Evolutionary conservation across 2,797 vertebrate species (phyloP).

Genomic region (Amphiprion clarkii): DNA sequence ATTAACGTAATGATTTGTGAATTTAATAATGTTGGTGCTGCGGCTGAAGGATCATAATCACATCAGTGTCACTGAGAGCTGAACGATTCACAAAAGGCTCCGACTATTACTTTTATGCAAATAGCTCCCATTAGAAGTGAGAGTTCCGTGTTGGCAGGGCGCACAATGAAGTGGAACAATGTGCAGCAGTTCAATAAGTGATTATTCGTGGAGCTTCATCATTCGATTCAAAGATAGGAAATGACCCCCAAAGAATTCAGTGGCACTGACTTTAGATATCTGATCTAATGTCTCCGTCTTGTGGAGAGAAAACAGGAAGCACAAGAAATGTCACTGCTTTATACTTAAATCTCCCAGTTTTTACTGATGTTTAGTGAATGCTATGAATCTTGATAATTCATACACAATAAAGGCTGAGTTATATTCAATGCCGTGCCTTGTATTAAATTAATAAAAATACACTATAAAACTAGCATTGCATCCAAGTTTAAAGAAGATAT

Average conservation of each 20-base stretch:
- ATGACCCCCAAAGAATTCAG: neutral
- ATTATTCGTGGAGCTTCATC: neutral
- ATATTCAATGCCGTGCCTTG: too few relatives aligned
- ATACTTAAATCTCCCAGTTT: too few relatives aligned
- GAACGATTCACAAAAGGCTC: constrained; percentile 31
- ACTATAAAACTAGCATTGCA: neutral
- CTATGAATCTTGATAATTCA: neutral
- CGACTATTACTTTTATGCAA: constrained; percentile 23
- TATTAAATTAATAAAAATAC: neutral
- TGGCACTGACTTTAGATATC: neutral
- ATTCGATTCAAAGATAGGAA: constrained; percentile 4
- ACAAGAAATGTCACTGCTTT: neutral
- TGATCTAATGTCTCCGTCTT: constrained; percentile 37
- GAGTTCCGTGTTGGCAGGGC: neutral
- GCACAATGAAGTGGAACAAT: constrained; percentile 22
- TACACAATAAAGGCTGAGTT: too few relatives aligned
- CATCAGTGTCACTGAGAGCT: constrained; percentile 5
- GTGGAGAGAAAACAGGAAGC: constrained; percentile 23
- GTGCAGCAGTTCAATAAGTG: constrained; percentile 7
- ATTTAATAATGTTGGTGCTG: constrained; percentile 28
- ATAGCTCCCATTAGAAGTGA: constrained; percentile 15
- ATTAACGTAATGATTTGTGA: constrained; percentile 46
- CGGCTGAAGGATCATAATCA: constrained; percentile 33
- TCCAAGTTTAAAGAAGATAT: neutral
- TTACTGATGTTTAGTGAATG: neutral